Evolutionary conservation across 2,888 invertebrate species (phyloP).

Genomic region (Cistogaster globosa): DNA sequence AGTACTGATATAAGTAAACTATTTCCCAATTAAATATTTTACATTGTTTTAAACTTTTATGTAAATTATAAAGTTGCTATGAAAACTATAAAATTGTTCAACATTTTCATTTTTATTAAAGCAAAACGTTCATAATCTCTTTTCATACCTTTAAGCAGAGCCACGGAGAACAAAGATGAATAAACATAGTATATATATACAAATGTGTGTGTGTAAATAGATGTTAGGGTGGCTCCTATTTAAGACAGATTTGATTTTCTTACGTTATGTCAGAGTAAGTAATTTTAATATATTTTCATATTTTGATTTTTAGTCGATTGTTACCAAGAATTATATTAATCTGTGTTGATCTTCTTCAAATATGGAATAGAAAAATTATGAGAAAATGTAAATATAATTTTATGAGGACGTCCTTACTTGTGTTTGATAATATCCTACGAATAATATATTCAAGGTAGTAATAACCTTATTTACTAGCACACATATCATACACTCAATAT

Average conservation of each 20-base stretch:
- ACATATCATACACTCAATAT: not conserved
- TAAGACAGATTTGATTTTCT: no score
- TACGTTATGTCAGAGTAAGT: no score
- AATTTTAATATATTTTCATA: no score
- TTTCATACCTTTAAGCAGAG: constrained; percentile 9
- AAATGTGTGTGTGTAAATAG: not conserved
- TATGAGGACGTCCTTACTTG: not conserved
- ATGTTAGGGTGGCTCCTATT: not conserved
- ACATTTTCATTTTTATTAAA: not conserved
- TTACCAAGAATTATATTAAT: no score
- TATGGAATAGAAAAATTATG: not conserved
- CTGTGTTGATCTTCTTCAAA: no score
- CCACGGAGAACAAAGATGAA: not conserved
- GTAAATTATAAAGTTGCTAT: constrained; percentile 6
- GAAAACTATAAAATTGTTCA: not conserved
- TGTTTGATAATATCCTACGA: not conserved
- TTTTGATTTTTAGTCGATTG: no score
- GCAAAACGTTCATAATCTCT: constrained; percentile 16
- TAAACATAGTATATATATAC: not conserved
- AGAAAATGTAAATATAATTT: not conserved
- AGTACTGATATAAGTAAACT: not conserved
- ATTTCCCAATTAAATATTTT: constrained; percentile 20
- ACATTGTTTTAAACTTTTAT: constrained; percentile 30
- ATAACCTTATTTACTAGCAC: not conserved
- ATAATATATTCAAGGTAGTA: not conserved